Percentiles rank a stretch among this genome's conserved stretches.
phyloP scores from a whole-genome alignment of 2,113 vertebrate species.

The Ancistrus triradiatus region DNA sequence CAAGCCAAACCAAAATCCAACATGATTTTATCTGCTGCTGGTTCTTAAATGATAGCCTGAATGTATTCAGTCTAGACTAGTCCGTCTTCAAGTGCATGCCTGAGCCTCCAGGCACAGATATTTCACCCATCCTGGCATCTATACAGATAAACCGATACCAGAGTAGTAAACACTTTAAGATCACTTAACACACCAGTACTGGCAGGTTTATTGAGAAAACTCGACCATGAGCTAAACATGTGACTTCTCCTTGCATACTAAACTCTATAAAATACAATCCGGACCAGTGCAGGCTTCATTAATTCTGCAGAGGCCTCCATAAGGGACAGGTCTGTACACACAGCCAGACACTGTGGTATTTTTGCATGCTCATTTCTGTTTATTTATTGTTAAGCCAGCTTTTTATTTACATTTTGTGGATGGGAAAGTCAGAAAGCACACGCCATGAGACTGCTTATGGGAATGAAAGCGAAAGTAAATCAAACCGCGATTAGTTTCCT shows the following conservation, averaged over 20 bases:
- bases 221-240: slow-evolving; percentile 21
- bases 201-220: slow-evolving; percentile 21
- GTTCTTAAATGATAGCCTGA: neutral
- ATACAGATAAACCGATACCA: slow-evolving; percentile 5
- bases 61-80: slow-evolving; percentile 14
- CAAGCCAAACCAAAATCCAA: neutral
- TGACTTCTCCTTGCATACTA: slow-evolving; percentile 13
- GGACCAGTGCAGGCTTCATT: slow-evolving; percentile 36
- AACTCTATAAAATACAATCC: slow-evolving; percentile 35
- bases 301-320: slow-evolving; percentile 43
- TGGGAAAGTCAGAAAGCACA: slow-evolving; percentile 52
- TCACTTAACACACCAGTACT: slow-evolving; percentile 2
- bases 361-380: slow-evolving; percentile 54
- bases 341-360: slow-evolving; percentile 53
- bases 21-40: neutral
- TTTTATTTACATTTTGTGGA: slow-evolving; percentile 58
- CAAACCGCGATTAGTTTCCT: too few relatives aligned
- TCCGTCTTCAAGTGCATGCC: slow-evolving; percentile 3
- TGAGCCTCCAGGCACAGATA: neutral
- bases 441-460: slow-evolving; percentile 40
- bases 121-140: slow-evolving; percentile 5
- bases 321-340: slow-evolving; percentile 42
- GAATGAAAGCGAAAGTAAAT: slow-evolving; percentile 4
- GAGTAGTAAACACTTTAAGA: neutral
- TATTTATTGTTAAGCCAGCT: slow-evolving; percentile 57